A percentile compares a stretch with the other conserved stretches of the same genome.
phyloP scores from a whole-genome alignment of 2,888 invertebrate genomes.

The Nomada flava region DNA sequence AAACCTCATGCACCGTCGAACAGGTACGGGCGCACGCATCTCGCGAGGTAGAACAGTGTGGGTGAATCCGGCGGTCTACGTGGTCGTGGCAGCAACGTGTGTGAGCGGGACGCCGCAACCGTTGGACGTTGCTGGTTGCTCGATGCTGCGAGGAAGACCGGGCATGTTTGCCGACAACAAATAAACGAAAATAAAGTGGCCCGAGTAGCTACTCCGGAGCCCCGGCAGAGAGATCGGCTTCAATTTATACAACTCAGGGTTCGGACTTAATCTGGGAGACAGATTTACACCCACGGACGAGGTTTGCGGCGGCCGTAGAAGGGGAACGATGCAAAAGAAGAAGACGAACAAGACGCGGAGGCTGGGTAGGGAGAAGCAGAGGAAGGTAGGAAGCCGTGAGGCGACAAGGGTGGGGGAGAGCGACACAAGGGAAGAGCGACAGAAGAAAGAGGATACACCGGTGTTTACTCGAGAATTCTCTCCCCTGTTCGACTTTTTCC shows the following conservation, averaged over 20 bases:
- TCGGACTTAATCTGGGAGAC: constrained; percentile 80
- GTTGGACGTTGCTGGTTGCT: constrained; percentile 52
- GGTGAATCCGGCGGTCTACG: constrained; percentile 22
- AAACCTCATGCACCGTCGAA: background rate
- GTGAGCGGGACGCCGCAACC: constrained; percentile 61
- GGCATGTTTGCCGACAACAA: constrained; percentile 79
- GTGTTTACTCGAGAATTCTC: constrained; percentile 65
- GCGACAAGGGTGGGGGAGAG: constrained; percentile 3
- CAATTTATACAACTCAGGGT: constrained; percentile 80
- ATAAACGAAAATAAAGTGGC: constrained; percentile 80
- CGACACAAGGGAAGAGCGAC: constrained; percentile 40
- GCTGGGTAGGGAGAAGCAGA: constrained; percentile 9
- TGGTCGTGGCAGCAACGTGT: constrained; percentile 63
- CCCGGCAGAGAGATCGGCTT: constrained; percentile 75
- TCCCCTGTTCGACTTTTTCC: constrained; percentile 59
- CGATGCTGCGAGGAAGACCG: constrained; percentile 69
- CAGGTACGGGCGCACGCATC: background rate
- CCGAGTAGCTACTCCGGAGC: constrained; percentile 70
- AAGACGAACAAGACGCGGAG: constrained; percentile 27
- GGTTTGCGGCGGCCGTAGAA: constrained; percentile 46
- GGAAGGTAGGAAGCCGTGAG: constrained; percentile 17
- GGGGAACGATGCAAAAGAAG: constrained; percentile 46
- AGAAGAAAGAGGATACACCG: constrained; percentile 61
- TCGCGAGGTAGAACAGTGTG: background rate
- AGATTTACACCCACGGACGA: constrained; percentile 79